Percentiles rank a stretch among this genome's conserved stretches.
These are phyloP conservation scores for Nothocercus julius DNA, from an alignment of 2,113 vertebrate species.

Conservation along the genomic window DNA sequence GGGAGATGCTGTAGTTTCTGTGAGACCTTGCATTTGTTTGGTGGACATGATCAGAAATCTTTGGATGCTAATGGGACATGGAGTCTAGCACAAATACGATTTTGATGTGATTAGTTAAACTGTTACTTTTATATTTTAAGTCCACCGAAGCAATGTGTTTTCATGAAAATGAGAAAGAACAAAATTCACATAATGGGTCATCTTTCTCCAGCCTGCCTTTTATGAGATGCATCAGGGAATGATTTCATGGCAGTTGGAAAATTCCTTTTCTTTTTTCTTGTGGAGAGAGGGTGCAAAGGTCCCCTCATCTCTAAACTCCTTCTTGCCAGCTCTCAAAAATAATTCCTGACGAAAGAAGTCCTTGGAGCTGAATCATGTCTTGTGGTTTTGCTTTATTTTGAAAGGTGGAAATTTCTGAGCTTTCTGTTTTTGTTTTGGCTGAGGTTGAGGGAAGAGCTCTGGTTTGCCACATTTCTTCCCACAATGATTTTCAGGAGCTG, in stretches of 20 bases:
- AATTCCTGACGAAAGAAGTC: not conserved
- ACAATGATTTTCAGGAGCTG: not conserved
- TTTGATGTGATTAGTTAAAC: not conserved
- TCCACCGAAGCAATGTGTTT: not conserved
- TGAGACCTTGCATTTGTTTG: not conserved
- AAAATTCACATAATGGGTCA: not conserved
- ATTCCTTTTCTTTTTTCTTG: not conserved
- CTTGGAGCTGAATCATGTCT: not conserved
- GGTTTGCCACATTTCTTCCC: not conserved
- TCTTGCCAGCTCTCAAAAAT: not conserved
- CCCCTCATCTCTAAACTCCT: rapidly evolving
- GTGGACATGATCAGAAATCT: not conserved
- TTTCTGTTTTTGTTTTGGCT: not conserved
- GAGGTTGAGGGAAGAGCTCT: not conserved
- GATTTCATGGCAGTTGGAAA: not conserved
- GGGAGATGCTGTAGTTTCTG: not conserved
- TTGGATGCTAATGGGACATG: not conserved
- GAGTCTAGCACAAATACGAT: not conserved
- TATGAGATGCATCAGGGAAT: not conserved
- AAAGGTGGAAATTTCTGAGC: not conserved
- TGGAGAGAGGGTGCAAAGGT: not conserved
- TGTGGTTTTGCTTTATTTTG: not conserved
- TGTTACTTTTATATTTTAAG: not conserved
- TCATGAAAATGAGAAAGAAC: not conserved
- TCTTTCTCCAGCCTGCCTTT: not conserved